Conservation (phyloP, 2,113 vertebrate species). For the Cynocephalus volans region DNA sequence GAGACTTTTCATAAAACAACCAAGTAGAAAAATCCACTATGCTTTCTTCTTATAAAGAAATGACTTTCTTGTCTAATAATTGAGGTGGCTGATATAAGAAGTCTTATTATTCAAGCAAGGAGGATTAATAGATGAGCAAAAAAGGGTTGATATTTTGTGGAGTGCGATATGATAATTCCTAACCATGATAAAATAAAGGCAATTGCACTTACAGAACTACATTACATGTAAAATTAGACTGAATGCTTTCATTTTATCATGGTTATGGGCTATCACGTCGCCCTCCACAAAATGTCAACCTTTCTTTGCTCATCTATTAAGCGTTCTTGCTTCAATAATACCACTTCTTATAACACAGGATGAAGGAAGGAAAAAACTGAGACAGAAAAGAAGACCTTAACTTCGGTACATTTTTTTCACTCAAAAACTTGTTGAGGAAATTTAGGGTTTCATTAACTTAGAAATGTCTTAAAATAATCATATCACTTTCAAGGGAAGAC, state of each 20-base stretch:
- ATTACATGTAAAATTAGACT: constrained; percentile 6
- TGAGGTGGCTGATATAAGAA: not conserved
- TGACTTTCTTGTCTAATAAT: constrained; percentile 44
- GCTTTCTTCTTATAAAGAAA: constrained; percentile 41
- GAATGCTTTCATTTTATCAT: not conserved
- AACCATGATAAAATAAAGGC: constrained; percentile 59
- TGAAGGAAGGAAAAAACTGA: not conserved
- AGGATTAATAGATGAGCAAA: not conserved
- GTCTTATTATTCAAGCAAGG: constrained; percentile 31
- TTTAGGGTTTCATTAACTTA: constrained; percentile 20
- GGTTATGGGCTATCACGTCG: not conserved
- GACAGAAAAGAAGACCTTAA: constrained; percentile 22
- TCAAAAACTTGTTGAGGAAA: not conserved
- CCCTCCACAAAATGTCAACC: not conserved
- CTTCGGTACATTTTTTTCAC: constrained; percentile 10
- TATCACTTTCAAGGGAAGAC: not conserved
- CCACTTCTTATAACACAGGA: not conserved
- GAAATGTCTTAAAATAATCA: constrained; percentile 12
- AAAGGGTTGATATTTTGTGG: not conserved
- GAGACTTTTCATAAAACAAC: not conserved
- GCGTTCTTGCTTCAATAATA: not conserved
- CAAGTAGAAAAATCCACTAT: not conserved
- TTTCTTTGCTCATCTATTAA: constrained; percentile 23
- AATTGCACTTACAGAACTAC: not conserved
- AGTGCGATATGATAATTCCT: constrained; percentile 22